Base-by-base conservation (phyloP, 2,113 vertebrate genomes). In the Phainopepla nitens region DNA sequence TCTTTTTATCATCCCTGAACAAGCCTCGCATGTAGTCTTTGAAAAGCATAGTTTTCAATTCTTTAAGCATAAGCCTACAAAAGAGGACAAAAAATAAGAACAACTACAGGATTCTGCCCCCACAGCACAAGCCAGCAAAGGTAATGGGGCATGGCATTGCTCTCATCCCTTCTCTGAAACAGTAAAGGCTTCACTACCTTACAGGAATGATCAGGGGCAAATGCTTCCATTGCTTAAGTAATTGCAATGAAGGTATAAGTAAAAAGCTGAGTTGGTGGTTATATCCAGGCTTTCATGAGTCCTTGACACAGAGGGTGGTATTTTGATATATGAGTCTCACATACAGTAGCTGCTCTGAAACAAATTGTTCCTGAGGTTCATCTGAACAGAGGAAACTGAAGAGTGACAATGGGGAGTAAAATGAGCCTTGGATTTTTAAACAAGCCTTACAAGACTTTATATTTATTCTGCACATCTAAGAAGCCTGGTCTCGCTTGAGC, bases 71-170 rank as follows among this genome's bases (percentile, higher is more conserved):
- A 58, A 80, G 14, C 5, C 2, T 19, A 1, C 2, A 7, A 77
- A 82, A 80, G 5, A 57, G 4, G 5, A 16, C 15, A 68, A 73
- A 64, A 11, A 62, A 42, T 13, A 76, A 58, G 49, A 15, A 10
- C 22, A 60, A 23, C 3, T 72, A 41, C 5, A 11, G 24, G 13
- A 73, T 77, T 65, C 20, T 57, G 9, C 3, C 13, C 25, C 22
- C 13, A 24, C 6, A 77, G 29, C 10, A 41, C 13, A 72, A 62
- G 12, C 29, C 28, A 84, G 31, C 6, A 36, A 77, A 69, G 5
- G 15, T 9, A 65, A 41, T 0, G 1, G 15, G 6, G 1, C 2
- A 7, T 45, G 17, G 12, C 8, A 11, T 58, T 71, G 29, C 3
- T 68, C 45, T 83, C 15, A 51, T 33, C 9, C 20, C 11, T n/a